Percentiles rank a stretch among this genome's conserved stretches.
Evolutionary conservation across 2,113 vertebrate species (phyloP).

Genomic region (Scomber colias): DNA sequence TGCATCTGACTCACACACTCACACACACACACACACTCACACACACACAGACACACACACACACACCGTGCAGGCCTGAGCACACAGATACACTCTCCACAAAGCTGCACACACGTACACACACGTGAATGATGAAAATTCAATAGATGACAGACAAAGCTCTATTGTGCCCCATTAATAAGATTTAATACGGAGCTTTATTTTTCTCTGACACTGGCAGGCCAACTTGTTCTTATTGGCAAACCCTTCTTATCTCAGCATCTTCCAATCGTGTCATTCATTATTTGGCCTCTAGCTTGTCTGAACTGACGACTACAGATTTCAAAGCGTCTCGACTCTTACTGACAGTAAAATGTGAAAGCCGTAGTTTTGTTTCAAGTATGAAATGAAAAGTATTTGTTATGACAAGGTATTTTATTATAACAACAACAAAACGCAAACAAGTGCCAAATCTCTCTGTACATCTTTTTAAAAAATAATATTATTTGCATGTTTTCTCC

Average conservation of each 20-base stretch:
- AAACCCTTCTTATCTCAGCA: conserved; percentile 59
- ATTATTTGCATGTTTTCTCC: conserved; percentile 35
- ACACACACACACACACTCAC: conserved; percentile 29
- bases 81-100: conserved; percentile 20
- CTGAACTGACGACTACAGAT: conserved; percentile 24
- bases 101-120: conserved; percentile 33
- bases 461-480: not conserved
- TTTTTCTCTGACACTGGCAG: conserved; percentile 48
- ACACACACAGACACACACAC: not conserved
- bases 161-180: conserved; percentile 71
- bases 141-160: conserved; percentile 62
- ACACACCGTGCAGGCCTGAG: not conserved
- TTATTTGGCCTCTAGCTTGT: conserved; percentile 61
- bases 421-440: not conserved
- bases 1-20: conserved; percentile 19
- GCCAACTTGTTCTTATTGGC: conserved; percentile 63
- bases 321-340: conserved; percentile 5
- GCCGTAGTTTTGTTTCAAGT: not conserved
- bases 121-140: conserved; percentile 51
- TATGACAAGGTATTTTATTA: not conserved
- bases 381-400: not conserved
- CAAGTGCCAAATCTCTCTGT: not conserved
- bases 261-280: conserved; percentile 66
- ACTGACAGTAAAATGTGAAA: conserved; percentile 2
- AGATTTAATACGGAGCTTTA: conserved; percentile 66